phyloP scores from a whole-genome alignment of 2,888 invertebrate species.

The Strigamia maritima region DNA sequence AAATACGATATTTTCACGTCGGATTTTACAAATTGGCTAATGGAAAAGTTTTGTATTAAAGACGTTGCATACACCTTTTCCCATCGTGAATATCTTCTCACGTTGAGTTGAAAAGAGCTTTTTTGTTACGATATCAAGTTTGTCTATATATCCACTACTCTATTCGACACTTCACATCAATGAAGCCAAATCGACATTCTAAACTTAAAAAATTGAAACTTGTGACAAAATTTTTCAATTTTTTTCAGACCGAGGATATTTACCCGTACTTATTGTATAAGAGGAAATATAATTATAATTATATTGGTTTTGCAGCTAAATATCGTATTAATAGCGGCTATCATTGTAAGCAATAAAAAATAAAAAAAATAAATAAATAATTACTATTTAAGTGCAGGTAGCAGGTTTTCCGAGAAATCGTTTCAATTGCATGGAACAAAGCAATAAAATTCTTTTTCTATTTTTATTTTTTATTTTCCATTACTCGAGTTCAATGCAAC shows the following conservation, averaged over 20 bases:
- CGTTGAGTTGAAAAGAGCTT: background rate
- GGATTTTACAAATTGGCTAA: constrained; percentile 25
- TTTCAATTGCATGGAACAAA: background rate
- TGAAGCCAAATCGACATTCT: too few species aligned
- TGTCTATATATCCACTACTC: background rate
- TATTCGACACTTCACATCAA: background rate
- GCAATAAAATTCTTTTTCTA: constrained; percentile 2
- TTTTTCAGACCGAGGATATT: too few species aligned
- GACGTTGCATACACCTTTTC: background rate
- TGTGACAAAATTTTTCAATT: too few species aligned
- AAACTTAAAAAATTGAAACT: too few species aligned
- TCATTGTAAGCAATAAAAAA: background rate
- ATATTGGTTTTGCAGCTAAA: too few species aligned
- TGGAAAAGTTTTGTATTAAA: constrained; percentile 31
- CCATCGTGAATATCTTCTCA: background rate
- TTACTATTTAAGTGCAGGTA: background rate
- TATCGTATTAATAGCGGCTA: too few species aligned
- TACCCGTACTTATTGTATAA: too few species aligned
- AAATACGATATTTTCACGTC: constrained; percentile 24
- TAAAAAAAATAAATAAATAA: background rate
- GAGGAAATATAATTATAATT: too few species aligned
- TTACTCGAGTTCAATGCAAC: background rate
- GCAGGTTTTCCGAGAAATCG: background rate
- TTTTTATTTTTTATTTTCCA: background rate
- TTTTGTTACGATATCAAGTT: background rate